Percentiles rank a stretch among this genome's conserved stretches.
These are phyloP conservation scores for Scelioninae gen. 1 DNA, from an alignment of 2,888 invertebrate species.

Conservation along the genomic window DNA sequence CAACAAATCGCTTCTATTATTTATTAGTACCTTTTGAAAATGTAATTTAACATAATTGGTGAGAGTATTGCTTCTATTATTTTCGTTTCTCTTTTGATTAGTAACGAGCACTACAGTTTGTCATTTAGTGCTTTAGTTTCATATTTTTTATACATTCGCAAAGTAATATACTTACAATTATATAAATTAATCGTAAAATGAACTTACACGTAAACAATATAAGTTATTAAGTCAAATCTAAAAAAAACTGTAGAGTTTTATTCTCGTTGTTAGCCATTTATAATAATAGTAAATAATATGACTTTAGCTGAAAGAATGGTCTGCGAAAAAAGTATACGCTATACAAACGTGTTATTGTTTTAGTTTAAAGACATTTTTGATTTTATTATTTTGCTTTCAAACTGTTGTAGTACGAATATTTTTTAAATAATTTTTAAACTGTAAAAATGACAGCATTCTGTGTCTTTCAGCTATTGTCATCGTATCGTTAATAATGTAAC, in stretches of 20 bases:
- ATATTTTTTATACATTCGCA: constrained; percentile 66
- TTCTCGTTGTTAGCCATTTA: constrained; percentile 77
- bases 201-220: constrained; percentile 50
- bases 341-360: constrained; percentile 2
- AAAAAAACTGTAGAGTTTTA: constrained; percentile 72
- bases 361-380: background rate
- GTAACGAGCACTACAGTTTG: constrained; percentile 16
- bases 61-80: constrained; percentile 1
- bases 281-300: constrained; percentile 71
- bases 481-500: constrained; percentile 52
- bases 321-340: background rate
- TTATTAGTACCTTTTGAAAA: constrained; percentile 53
- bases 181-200: constrained; percentile 38
- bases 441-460: constrained; percentile 2
- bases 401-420: background rate
- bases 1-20: constrained; percentile 46
- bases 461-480: constrained; percentile 56
- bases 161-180: constrained; percentile 57
- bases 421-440: background rate
- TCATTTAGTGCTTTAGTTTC: constrained; percentile 55
- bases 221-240: constrained; percentile 74
- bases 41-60: constrained; percentile 2
- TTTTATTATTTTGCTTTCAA: background rate
- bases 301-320: constrained; percentile 75
- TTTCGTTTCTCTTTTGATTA: constrained; percentile 13